Base-by-base conservation (phyloP, 2,888 invertebrate species). In the Geotrupes spiniger region DNA sequence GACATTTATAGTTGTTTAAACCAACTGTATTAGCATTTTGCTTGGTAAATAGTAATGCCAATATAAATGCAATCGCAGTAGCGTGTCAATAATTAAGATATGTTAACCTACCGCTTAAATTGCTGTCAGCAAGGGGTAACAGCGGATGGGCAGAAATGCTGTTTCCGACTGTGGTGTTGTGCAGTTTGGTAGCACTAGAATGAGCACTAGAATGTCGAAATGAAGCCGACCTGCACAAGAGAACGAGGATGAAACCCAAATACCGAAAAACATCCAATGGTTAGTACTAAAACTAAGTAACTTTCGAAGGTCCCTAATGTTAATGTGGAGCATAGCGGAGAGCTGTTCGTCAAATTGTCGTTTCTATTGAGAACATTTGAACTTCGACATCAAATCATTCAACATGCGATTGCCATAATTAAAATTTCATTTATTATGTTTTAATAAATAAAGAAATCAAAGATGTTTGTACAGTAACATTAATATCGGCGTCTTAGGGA, bases 131-230 rank as follows among this genome's bases (percentile, higher is more conserved):
- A 80, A 92, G 87, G 78, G 92, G 92, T 83, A 92, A 87, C 83
- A 92, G 85, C 78, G 91, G 91, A 80, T 91, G 91, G 78, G 91
- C 91, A 79, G 91, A 91, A 81, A 91, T 85, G 84, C 89, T 89
- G 81, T 86, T 83, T 81, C 86, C 87, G 79, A 85, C 85, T 79
- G 83, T 77, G 72, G 75, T 76, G 74, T 80, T 78, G 76, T 79
- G 78, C 77, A 78, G 79, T 78, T 81, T 81, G 77, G 77, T 78
- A 69, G 80, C 81, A 75, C 82, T 81, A 73, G 81, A 79, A 75
- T 81, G 79, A 75, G 83, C 84, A 63, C 73, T 73, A 75, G 84
- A 84, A 76, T 90, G 89, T 79, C 91, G 89, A 85, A 91, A 92
- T 80, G 92, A 92, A 78, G 91, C 91, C 83, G 91, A 92, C 90